Conservation (phyloP, 2,888 invertebrate species). For the Leucophora obtusa region DNA sequence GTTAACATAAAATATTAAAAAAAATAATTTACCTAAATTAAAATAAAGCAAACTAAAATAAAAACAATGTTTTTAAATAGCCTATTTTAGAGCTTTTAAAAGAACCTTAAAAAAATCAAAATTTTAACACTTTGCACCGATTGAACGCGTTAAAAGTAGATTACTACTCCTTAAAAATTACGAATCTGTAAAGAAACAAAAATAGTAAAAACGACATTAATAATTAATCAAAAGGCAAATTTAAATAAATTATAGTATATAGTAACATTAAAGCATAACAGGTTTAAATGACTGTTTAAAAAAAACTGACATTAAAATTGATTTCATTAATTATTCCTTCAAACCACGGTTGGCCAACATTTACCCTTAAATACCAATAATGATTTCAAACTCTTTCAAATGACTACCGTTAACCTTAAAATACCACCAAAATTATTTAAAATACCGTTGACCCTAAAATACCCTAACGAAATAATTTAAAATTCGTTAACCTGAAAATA, state of each 20-base stretch:
- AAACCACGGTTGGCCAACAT: too few species aligned
- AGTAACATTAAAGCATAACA: not conserved
- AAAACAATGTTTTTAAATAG: conserved; percentile 17
- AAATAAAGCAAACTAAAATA: conserved; percentile 18
- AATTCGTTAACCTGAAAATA: too few species aligned
- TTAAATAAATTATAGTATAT: not conserved
- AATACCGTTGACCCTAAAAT: too few species aligned
- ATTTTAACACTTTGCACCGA: conserved; percentile 24
- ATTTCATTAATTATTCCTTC: not conserved
- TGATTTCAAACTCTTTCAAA: too few species aligned
- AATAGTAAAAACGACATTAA: conserved; percentile 5
- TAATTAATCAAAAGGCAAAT: not conserved
- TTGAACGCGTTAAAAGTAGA: conserved; percentile 19
- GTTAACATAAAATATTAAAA: not conserved
- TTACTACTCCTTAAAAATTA: conserved; percentile 27
- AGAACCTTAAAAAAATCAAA: not conserved
- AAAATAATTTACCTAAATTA: conserved; percentile 48
- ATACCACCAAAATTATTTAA: too few species aligned
- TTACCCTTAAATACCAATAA: too few species aligned
- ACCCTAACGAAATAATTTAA: too few species aligned
- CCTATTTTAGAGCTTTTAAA: conserved; percentile 11
- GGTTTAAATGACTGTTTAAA: not conserved
- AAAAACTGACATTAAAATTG: not conserved
- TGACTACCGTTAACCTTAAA: too few species aligned
- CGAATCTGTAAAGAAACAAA: conserved; percentile 53